phyloP scores from a whole-genome alignment of 2,888 invertebrate species.

The Meta bourneti region DNA sequence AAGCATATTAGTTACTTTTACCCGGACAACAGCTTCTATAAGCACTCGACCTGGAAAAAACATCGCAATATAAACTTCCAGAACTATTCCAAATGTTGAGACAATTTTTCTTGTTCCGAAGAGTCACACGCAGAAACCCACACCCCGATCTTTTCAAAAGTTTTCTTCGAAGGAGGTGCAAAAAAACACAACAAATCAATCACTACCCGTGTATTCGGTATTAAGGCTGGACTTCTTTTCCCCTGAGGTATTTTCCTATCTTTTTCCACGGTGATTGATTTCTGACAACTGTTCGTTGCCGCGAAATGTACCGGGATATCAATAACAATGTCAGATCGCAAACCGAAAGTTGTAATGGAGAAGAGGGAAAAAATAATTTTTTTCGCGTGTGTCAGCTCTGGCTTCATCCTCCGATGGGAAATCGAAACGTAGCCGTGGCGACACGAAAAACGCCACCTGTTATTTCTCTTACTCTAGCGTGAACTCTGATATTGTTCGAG shows the following conservation, averaged over 20 bases:
- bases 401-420: not conserved
- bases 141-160: not conserved
- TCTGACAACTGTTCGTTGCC: constrained; percentile 56
- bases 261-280: constrained; percentile 56
- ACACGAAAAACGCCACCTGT: constrained; percentile 14
- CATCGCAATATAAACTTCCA: constrained; percentile 22
- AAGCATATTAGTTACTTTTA: constrained; percentile 16
- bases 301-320: constrained; percentile 34
- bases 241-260: constrained; percentile 28
- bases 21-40: constrained; percentile 5
- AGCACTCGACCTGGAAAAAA: not conserved
- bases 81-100: constrained; percentile 27
- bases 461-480: not conserved
- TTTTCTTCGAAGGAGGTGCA: not conserved
- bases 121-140: not conserved
- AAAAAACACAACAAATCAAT: constrained; percentile 33
- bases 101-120: constrained; percentile 13
- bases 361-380: constrained; percentile 8
- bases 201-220: constrained; percentile 26
- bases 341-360: constrained; percentile 8
- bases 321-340: constrained; percentile 51
- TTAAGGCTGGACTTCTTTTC: not conserved
- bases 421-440: constrained; percentile 28
- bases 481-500: not conserved
- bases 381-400: not conserved